Base-by-base conservation (phyloP, 1,140 invertebrate genomes). In the Caenorhabditis elegans region DNA sequence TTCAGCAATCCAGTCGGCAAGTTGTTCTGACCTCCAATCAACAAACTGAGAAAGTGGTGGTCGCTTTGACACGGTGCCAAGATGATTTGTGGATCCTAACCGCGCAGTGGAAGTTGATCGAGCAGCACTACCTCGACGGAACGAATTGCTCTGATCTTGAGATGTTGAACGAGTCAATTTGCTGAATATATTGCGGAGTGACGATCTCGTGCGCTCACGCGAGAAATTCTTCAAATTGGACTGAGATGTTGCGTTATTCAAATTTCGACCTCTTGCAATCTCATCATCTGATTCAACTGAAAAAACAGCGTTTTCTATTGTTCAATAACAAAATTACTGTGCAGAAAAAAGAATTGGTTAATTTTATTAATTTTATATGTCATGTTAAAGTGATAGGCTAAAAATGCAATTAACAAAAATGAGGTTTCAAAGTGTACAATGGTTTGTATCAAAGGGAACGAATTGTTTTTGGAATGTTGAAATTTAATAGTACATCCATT, bases 1-100 rank as follows among this genome's bases (percentile, higher is more conserved):
- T 77, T 94, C 93, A 84, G 93, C 92, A 31, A 99, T 88, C 97
- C 97, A 99, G 49, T 93, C 93, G 86, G 93, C 94, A 0, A 98
- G 93, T 43, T 94, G 93, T 65, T 96, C 94, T n/a, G 39, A 70
- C 48, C 82, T 60, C 82, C 82, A 96, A 78, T 95, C 88, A 15
- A 89, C 86, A 87, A 93, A 93, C 28, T 92, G 91, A 31, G 88
- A 78, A 24, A 90, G 76, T 43, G 84, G 85, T 4, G 88, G 88
- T 39, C 88, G 79, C 53, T 86, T 81, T n/a, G 81, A 34, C 26
- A 88, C 81, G 3, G 60, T 79, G 24, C 86, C 86, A 17, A 84
- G 43, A 6, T 80, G 85, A 0, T 46, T 49, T 6, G 78, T 48
- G 13, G 83, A 94, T 39, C 93, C 93, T 13, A 95, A 92, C 70